phyloP scores from a whole-genome alignment of 2,888 invertebrate species.

The Drosophila anceps region DNA sequence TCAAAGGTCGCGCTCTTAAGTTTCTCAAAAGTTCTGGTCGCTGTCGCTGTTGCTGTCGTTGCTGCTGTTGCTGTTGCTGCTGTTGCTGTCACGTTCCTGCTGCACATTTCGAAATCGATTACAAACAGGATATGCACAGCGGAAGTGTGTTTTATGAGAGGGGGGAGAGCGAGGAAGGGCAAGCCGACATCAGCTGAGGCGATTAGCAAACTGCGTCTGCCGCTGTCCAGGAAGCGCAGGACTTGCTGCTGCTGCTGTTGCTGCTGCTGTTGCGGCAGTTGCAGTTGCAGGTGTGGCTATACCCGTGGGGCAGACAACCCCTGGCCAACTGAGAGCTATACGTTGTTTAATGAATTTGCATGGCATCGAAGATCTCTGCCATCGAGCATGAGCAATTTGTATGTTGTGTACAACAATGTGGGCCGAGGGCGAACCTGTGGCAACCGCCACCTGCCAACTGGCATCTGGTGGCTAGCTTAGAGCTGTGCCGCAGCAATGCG shows the following conservation, averaged over 20 bases:
- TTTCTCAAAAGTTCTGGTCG: slow-evolving; percentile 24
- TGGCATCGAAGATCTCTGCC: slow-evolving; percentile 30
- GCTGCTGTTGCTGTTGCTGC: slow-evolving; percentile 26
- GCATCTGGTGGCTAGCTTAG: slow-evolving; percentile 9
- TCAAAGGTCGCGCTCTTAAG: slow-evolving; percentile 20
- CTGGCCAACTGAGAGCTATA: background rate
- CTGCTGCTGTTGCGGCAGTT: background rate
- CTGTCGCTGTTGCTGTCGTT: slow-evolving; percentile 16
- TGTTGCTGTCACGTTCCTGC: slow-evolving; percentile 53
- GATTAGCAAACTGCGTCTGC: slow-evolving; percentile 26
- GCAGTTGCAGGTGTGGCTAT: slow-evolving; percentile 29
- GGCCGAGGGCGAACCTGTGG: slow-evolving; percentile 11
- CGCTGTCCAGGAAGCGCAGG: slow-evolving; percentile 14
- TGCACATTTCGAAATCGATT: slow-evolving; percentile 80
- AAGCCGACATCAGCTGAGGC: slow-evolving; percentile 22
- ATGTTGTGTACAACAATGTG: slow-evolving; percentile 48
- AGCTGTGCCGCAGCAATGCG: slow-evolving; percentile 31
- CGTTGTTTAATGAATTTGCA: slow-evolving; percentile 44
- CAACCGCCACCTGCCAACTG: slow-evolving; percentile 1
- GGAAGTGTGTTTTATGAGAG: slow-evolving; percentile 68
- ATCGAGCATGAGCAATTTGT: slow-evolving; percentile 51
- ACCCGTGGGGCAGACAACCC: background rate
- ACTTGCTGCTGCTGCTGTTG: background rate
- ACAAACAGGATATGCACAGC: slow-evolving; percentile 80
- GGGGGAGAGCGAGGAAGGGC: slow-evolving; percentile 1